A percentile compares a stretch with the other conserved stretches of the same genome.
Evolutionary conservation across 2,797 vertebrate species (phyloP).

Genomic region (Gambusia yucatana): DNA sequence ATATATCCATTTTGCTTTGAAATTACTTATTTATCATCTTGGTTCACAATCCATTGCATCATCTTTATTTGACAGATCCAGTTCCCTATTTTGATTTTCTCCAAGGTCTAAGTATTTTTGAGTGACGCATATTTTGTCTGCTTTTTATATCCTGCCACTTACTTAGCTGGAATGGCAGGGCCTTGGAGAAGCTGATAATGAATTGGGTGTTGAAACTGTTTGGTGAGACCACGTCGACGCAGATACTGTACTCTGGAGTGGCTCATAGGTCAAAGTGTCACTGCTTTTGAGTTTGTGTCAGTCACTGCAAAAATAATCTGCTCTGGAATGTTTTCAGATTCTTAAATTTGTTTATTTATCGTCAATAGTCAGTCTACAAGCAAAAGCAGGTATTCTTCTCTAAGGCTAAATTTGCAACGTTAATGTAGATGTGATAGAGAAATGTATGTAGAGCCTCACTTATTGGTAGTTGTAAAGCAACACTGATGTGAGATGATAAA

Average conservation of each 20-base stretch:
- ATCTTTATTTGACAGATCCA: not conserved
- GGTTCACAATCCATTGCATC: not conserved
- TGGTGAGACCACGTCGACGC: slow-evolving; percentile 73
- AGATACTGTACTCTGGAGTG: slow-evolving; percentile 56
- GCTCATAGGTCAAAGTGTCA: slow-evolving; percentile 70
- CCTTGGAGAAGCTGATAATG: slow-evolving; percentile 79
- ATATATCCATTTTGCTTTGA: slow-evolving; percentile 29
- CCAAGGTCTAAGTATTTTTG: slow-evolving; percentile 56
- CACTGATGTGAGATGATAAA: slow-evolving; percentile 8
- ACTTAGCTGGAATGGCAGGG: slow-evolving; percentile 69
- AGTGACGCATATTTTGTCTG: slow-evolving; percentile 48
- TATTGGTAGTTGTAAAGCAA: slow-evolving; percentile 2
- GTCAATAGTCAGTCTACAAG: not conserved
- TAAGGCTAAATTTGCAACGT: not conserved
- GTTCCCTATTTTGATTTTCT: slow-evolving; percentile 30
- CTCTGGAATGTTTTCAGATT: slow-evolving; percentile 54
- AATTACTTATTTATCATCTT: slow-evolving; percentile 14
- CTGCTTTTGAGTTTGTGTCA: slow-evolving; percentile 65
- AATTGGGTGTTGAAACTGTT: slow-evolving; percentile 83
- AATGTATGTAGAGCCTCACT: not conserved
- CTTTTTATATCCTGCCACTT: slow-evolving; percentile 82
- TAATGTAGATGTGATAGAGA: slow-evolving; percentile 6
- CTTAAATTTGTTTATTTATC: slow-evolving; percentile 7
- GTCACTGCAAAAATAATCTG: slow-evolving; percentile 72
- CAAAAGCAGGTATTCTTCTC: not conserved